Percentiles rank a stretch among this genome's conserved stretches.
Conservation (phyloP, 1,140 invertebrate species). For the Bombyx mandarina region DNA sequence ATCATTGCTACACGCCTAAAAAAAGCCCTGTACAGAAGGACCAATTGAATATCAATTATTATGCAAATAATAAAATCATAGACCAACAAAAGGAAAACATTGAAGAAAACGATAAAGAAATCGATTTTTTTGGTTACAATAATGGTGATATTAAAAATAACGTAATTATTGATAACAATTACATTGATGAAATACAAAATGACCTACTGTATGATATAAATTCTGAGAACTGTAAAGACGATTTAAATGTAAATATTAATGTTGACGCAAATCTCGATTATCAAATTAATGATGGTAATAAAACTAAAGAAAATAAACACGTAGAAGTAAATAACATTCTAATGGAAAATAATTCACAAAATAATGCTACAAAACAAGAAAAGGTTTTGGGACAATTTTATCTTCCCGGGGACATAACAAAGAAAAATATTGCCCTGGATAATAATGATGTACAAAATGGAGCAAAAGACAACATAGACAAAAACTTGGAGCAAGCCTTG, state of each 20-base stretch:
- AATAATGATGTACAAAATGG: not conserved
- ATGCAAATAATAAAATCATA: not conserved
- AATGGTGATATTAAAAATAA: too few relatives aligned
- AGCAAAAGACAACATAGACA: slow-evolving; percentile 35
- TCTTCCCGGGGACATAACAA: not conserved
- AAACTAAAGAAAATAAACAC: too few relatives aligned
- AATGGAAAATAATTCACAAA: too few relatives aligned
- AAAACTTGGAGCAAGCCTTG: slow-evolving; percentile 44
- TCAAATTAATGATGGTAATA: too few relatives aligned
- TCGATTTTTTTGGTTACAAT: too few relatives aligned
- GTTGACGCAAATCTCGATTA: not conserved
- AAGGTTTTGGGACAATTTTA: slow-evolving; percentile 1
- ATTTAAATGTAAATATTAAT: not conserved
- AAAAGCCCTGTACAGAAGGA: slow-evolving; percentile 13
- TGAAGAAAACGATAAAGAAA: too few relatives aligned
- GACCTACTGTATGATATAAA: too few relatives aligned
- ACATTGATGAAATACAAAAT: too few relatives aligned
- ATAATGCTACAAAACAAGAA: not conserved
- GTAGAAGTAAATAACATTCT: too few relatives aligned
- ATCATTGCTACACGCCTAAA: slow-evolving; percentile 29
- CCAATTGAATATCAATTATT: slow-evolving; percentile 1
- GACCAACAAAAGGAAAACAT: too few relatives aligned
- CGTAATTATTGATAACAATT: too few relatives aligned
- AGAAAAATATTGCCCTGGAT: not conserved
- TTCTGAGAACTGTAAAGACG: not conserved